Percentiles rank a stretch among this genome's conserved stretches.
phyloP scores from a whole-genome alignment of 2,888 invertebrate genomes.

The Phaonia tiefii region DNA sequence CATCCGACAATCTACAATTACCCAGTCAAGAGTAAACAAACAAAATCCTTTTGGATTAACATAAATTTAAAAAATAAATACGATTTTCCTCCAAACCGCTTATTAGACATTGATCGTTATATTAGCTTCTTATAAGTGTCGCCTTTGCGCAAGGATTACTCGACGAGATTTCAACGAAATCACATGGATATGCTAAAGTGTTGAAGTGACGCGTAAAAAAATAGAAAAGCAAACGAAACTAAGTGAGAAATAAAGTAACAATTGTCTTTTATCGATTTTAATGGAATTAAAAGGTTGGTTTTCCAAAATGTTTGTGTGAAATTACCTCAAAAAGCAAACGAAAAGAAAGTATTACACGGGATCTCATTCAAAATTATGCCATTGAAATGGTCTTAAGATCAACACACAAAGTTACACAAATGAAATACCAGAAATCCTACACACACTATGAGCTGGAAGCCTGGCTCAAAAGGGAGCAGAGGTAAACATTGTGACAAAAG shows the following conservation, averaged over 20 bases:
- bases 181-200: not conserved
- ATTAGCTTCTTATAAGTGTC: slow-evolving; percentile 15
- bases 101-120: slow-evolving; percentile 30
- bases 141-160: slow-evolving; percentile 16
- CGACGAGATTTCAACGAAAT: not conserved
- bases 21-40: slow-evolving; percentile 1
- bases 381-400: slow-evolving; percentile 26
- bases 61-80: slow-evolving; percentile 45
- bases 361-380: not conserved
- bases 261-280: slow-evolving; percentile 10
- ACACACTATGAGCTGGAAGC: slow-evolving; percentile 36
- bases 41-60: slow-evolving; percentile 21
- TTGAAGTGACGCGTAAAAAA: not conserved
- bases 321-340: not conserved
- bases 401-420: slow-evolving; percentile 35
- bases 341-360: slow-evolving; percentile 14
- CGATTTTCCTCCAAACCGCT: no score
- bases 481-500: slow-evolving; percentile 28
- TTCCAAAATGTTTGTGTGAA: slow-evolving; percentile 12
- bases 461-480: slow-evolving; percentile 34
- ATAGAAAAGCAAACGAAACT: not conserved
- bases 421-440: slow-evolving; percentile 39
- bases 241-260: not conserved
- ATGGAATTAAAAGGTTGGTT: slow-evolving; percentile 68
- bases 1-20: slow-evolving; percentile 16